These are phyloP conservation scores for Rhegmatorhina hoffmannsi DNA, from an alignment of 2,113 vertebrate species.

Conservation along the genomic window DNA sequence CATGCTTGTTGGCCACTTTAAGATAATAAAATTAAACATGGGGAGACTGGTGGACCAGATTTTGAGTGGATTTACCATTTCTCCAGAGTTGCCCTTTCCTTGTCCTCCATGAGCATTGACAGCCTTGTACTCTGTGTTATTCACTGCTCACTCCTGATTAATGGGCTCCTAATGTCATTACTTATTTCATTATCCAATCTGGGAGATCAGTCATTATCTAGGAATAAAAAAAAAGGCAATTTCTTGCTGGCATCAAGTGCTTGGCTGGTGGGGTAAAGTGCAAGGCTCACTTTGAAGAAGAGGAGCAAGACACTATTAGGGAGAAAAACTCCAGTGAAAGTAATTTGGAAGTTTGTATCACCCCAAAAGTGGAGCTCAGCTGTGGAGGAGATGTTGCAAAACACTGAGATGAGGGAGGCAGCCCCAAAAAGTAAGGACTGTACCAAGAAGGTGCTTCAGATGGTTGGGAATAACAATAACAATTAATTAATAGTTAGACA, in stretches of 20 bases:
- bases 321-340: not conserved
- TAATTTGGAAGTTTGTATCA: not conserved
- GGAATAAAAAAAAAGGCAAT: not conserved
- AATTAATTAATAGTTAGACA: not conserved
- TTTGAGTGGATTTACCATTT: not conserved
- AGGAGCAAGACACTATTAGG: not conserved
- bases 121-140: not conserved
- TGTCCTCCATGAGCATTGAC: not conserved
- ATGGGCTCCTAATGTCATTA: conserved; percentile 15
- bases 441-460: not conserved
- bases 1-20: not conserved
- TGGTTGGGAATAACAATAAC: not conserved
- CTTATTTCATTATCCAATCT: conserved; percentile 27
- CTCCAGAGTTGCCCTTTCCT: not conserved
- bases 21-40: not conserved
- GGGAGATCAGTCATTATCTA: not conserved
- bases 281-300: not conserved
- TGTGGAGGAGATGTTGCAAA: not conserved
- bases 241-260: not conserved
- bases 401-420: not conserved
- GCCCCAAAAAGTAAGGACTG: too few relatives aligned
- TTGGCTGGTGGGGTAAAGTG: not conserved
- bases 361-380: not conserved
- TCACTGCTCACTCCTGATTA: not conserved
- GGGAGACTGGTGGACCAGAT: not conserved